Evolutionary conservation across 2,797 vertebrate genomes (phyloP).

Genomic region (Vespertilio murinus): DNA sequence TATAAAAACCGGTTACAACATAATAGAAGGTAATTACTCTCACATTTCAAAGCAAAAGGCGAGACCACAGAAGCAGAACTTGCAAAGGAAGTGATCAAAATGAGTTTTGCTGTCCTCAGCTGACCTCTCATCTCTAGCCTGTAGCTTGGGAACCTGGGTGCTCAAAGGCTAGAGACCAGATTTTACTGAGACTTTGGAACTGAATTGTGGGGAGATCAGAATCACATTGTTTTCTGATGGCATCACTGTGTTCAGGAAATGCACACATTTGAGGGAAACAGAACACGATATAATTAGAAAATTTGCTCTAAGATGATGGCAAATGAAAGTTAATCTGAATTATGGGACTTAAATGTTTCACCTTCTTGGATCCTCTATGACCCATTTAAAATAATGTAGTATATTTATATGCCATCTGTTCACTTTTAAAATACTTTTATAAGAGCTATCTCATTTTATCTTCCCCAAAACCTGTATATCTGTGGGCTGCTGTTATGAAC

Average conservation of each 20-base stretch:
- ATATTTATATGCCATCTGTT: background rate
- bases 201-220: background rate
- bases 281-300: background rate
- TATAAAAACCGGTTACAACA: background rate
- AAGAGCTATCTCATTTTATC: background rate
- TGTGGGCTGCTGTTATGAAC: background rate
- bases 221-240: background rate
- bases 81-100: background rate
- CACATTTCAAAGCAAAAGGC: constrained; percentile 1
- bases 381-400: background rate
- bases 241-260: background rate
- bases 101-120: background rate
- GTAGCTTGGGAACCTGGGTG: background rate
- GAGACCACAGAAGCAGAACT: background rate
- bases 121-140: background rate
- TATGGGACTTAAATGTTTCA: background rate
- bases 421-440: background rate
- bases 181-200: background rate
- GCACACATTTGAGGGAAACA: background rate
- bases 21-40: background rate
- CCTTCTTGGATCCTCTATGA: background rate
- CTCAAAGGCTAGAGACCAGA: background rate
- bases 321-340: background rate
- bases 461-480: background rate
- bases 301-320: background rate